phyloP scores from a whole-genome alignment of 2,113 vertebrate species.

The Scomber japonicus region DNA sequence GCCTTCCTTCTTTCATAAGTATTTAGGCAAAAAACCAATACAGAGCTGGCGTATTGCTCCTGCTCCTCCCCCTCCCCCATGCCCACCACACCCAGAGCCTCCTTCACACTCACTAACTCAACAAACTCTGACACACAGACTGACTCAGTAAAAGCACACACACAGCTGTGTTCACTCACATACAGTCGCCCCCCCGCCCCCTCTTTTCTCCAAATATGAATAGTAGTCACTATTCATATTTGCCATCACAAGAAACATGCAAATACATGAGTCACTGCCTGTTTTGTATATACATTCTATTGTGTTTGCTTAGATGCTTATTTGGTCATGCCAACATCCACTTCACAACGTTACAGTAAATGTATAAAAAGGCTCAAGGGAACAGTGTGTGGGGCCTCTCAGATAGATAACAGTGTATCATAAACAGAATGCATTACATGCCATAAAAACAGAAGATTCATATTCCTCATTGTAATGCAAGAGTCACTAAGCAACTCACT shows the following conservation, averaged over 20 bases:
- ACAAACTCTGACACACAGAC: constrained; percentile 34
- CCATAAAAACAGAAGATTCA: constrained; percentile 61
- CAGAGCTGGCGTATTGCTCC: constrained; percentile 63
- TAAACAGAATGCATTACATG: constrained; percentile 54
- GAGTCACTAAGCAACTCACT: constrained; percentile 44
- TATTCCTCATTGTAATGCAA: constrained; percentile 33
- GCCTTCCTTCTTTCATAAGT: constrained; percentile 58
- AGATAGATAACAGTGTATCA: constrained; percentile 27
- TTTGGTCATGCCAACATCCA: neutral
- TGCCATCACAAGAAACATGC: constrained; percentile 19
- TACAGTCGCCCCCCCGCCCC: too few species aligned
- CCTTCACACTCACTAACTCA: constrained; percentile 30
- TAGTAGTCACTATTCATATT: neutral
- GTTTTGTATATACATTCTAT: constrained; percentile 11
- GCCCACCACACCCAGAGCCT: constrained; percentile 58
- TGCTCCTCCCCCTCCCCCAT: constrained; percentile 46
- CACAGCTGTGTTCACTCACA: constrained; percentile 33
- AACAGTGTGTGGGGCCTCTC: constrained; percentile 38
- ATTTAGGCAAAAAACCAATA: constrained; percentile 31
- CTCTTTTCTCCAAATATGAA: too few species aligned
- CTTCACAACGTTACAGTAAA: constrained; percentile 18
- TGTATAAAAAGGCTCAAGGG: constrained; percentile 27
- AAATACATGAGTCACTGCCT: constrained; percentile 27
- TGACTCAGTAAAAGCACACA: constrained; percentile 50
- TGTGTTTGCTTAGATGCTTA: neutral